These are phyloP conservation scores for Clamator glandarius DNA, from an alignment of 2,797 vertebrate genomes.

Conservation along the genomic window DNA sequence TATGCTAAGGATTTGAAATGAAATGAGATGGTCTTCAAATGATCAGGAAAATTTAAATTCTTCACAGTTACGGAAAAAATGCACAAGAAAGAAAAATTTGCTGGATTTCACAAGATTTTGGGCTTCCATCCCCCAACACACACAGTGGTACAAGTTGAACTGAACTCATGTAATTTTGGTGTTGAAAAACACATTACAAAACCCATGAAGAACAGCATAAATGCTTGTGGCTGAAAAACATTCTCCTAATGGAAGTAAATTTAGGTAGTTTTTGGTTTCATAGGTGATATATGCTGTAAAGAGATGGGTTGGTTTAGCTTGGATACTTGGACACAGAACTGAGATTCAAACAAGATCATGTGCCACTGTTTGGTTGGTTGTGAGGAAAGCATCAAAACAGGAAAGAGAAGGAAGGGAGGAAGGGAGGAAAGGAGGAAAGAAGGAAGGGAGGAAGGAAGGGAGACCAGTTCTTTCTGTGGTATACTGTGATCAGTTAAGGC, in stretches of 20 bases:
- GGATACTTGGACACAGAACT: too few relatives aligned
- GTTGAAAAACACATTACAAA: slow-evolving; percentile 49
- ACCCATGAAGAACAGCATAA: slow-evolving; percentile 13
- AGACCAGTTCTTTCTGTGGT: too few relatives aligned
- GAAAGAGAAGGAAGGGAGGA: too few relatives aligned
- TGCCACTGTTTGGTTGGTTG: too few relatives aligned
- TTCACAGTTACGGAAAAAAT: slow-evolving; percentile 68
- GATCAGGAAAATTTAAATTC: slow-evolving; percentile 71
- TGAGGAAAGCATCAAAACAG: too few relatives aligned
- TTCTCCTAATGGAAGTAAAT: background rate
- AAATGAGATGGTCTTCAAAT: slow-evolving; percentile 58
- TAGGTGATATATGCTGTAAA: background rate
- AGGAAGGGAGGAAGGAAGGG: too few relatives aligned
- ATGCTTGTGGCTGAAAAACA: slow-evolving; percentile 53
- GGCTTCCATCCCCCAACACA: background rate
- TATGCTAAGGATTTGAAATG: slow-evolving; percentile 57
- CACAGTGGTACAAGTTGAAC: slow-evolving; percentile 50
- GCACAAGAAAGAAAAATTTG: slow-evolving; percentile 64
- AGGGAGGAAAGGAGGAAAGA: too few relatives aligned
- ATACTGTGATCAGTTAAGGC: slow-evolving; percentile 2
- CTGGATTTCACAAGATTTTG: slow-evolving; percentile 51
- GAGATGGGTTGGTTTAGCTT: too few relatives aligned
- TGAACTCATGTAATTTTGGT: background rate
- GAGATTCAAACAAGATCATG: too few relatives aligned
- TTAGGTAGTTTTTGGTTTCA: slow-evolving; percentile 51